phyloP scores from a whole-genome alignment of 2,888 invertebrate species.

The Drosophila helvetica region DNA sequence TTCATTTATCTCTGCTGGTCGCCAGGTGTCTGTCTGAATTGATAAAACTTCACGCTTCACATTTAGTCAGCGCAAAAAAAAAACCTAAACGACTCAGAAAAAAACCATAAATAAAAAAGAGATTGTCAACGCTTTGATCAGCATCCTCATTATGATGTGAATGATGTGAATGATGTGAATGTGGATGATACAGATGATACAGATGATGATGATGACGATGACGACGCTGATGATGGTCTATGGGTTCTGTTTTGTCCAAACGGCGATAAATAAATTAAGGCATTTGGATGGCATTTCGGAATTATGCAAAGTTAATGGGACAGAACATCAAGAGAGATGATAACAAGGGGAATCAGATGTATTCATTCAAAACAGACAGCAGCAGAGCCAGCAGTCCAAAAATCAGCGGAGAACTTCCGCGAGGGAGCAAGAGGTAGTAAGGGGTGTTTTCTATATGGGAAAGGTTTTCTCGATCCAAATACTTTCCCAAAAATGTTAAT shows the following conservation, averaged over 20 bases:
- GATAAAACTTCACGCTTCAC: constrained; percentile 49
- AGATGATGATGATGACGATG: neutral
- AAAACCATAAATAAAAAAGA: constrained; percentile 38
- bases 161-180: constrained; percentile 7
- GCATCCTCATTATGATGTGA: neutral
- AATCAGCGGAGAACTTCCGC: neutral
- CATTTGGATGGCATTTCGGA: constrained; percentile 51
- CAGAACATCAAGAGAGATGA: constrained; percentile 30
- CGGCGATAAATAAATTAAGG: constrained; percentile 60
- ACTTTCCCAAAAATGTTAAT: constrained; percentile 7
- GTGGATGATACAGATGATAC: too few relatives aligned
- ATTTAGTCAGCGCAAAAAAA: constrained; percentile 12
- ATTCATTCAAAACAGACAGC: too few relatives aligned
- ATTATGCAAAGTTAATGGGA: constrained; percentile 61
- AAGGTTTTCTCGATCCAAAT: neutral
- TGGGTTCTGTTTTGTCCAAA: constrained; percentile 10
- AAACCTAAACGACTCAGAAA: neutral
- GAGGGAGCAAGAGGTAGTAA: neutral
- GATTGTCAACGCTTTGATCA: constrained; percentile 39
- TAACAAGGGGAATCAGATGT: constrained; percentile 32
- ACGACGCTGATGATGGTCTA: constrained; percentile 17
- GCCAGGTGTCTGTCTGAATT: constrained; percentile 43
- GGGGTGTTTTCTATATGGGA: neutral
- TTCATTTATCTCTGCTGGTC: constrained; percentile 34
- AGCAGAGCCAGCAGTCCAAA: neutral